phyloP scores from a whole-genome alignment of 2,888 invertebrate genomes.

The Mesochorus sp. region DNA sequence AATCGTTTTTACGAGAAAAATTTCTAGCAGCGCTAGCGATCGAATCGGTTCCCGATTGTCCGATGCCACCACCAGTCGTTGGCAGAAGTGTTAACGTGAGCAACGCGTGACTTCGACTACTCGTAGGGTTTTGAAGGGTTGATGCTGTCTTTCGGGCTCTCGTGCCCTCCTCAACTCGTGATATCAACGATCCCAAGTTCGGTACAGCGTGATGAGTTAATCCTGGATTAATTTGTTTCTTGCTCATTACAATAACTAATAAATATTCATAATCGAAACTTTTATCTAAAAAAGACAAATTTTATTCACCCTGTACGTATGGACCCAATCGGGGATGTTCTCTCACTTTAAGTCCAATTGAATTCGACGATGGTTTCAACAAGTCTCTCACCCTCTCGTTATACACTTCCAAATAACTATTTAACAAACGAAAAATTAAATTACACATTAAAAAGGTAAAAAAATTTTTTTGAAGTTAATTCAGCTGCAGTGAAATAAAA shows the following conservation, averaged over 20 bases:
- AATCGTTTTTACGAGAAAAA: constrained; percentile 76
- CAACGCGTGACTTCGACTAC: constrained; percentile 89
- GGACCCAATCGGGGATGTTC: constrained; percentile 91
- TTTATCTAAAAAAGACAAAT: background rate
- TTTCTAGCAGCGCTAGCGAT: constrained; percentile 32
- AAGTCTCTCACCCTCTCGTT: constrained; percentile 89
- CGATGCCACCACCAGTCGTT: constrained; percentile 85
- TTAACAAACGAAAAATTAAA: background rate
- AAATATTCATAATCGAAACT: too few relatives aligned
- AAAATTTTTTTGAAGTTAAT: background rate
- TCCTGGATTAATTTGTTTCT: constrained; percentile 81
- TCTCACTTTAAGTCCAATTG: constrained; percentile 86
- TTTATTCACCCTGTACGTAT: constrained; percentile 88
- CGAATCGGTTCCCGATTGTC: constrained; percentile 78
- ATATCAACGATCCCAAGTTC: constrained; percentile 84
- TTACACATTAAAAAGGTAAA: background rate
- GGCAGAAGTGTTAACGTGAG: constrained; percentile 86
- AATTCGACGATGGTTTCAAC: constrained; percentile 80
- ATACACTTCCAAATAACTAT: constrained; percentile 84
- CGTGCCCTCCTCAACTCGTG: constrained; percentile 85
- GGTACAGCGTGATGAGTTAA: constrained; percentile 86
- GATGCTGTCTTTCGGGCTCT: constrained; percentile 87
- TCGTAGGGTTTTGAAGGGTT: constrained; percentile 88
- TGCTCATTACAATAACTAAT: too few relatives aligned
- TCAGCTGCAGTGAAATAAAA: background rate